Percentiles rank a stretch among this genome's conserved stretches.
These are phyloP conservation scores for Tanypteryx hageni DNA, from an alignment of 2,888 invertebrate species.

Conservation along the genomic window DNA sequence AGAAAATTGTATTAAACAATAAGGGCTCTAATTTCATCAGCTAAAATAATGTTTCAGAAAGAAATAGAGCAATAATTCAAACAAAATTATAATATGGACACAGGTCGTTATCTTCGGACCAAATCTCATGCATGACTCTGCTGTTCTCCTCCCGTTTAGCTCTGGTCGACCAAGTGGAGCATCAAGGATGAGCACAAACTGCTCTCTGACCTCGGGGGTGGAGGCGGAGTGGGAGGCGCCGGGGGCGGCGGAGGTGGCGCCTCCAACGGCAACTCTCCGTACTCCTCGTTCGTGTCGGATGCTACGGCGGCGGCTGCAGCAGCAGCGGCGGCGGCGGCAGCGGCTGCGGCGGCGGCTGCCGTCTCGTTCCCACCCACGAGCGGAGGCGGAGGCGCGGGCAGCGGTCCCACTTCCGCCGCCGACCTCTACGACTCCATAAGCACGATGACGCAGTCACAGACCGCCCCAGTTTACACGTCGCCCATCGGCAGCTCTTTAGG, in stretches of 20 bases:
- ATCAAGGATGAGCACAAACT: slow-evolving; percentile 94
- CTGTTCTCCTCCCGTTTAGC: slow-evolving; percentile 74
- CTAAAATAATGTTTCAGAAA: too few species aligned
- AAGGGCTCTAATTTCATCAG: too few species aligned
- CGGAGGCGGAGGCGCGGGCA: slow-evolving; percentile 70
- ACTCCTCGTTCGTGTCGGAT: slow-evolving; percentile 73
- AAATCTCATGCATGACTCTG: too few species aligned
- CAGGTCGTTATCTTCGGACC: too few species aligned
- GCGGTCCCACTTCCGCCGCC: slow-evolving; percentile 75
- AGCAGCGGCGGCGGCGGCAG: slow-evolving; percentile 73
- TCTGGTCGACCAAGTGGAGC: slow-evolving; percentile 93
- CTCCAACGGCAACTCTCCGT: slow-evolving; percentile 69
- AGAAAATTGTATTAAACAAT: too few species aligned
- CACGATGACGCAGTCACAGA: slow-evolving; percentile 85
- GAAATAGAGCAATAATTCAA: too few species aligned
- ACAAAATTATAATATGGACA: too few species aligned
- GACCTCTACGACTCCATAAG: slow-evolving; percentile 80
- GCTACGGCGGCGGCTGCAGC: slow-evolving; percentile 73
- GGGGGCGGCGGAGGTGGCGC: slow-evolving; percentile 74
- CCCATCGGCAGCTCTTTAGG: slow-evolving; percentile 78
- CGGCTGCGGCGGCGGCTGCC: slow-evolving; percentile 72
- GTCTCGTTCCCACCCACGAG: slow-evolving; percentile 75
- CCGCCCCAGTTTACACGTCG: slow-evolving; percentile 83
- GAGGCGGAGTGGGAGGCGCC: slow-evolving; percentile 74
- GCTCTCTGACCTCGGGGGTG: slow-evolving; percentile 86